These are phyloP conservation scores for Drepana falcataria DNA, from an alignment of 2,888 invertebrate genomes.

Conservation along the genomic window DNA sequence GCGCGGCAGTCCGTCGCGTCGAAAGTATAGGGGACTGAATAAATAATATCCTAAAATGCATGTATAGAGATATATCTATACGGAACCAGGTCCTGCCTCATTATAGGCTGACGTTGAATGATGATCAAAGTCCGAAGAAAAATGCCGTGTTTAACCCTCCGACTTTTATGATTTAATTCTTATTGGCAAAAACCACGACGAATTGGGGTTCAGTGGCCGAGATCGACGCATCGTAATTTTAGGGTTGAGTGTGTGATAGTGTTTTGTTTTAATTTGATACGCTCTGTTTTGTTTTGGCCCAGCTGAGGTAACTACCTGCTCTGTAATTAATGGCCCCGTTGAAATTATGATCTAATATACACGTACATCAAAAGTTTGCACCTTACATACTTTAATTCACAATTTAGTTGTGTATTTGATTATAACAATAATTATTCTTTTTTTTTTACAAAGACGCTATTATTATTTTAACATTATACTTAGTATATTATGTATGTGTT, in stretches of 20 bases:
- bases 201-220: conserved; percentile 29
- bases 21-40: conserved; percentile 48
- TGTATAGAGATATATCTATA: conserved; percentile 33
- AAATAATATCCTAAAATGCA: conserved; percentile 63
- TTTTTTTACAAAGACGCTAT: no score
- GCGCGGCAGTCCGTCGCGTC: conserved; percentile 21
- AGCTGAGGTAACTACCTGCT: conserved; percentile 11
- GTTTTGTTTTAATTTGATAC: conserved; percentile 35
- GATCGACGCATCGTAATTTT: conserved; percentile 13
- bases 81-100: conserved; percentile 55
- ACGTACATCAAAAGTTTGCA: no score
- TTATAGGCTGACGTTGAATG: conserved; percentile 68
- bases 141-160: conserved; percentile 57
- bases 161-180: conserved; percentile 59
- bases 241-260: conserved; percentile 19
- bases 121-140: conserved; percentile 57
- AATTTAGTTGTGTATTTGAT: no score
- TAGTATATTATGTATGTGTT: no score
- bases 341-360: no score
- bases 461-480: no score
- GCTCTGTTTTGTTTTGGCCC: conserved; percentile 24
- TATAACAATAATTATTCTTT: no score
- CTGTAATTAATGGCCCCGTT: conserved; percentile 5
- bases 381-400: no score
- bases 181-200: conserved; percentile 42